phyloP scores from a whole-genome alignment of 2,888 invertebrate genomes.

The Pterobdella sp. region DNA sequence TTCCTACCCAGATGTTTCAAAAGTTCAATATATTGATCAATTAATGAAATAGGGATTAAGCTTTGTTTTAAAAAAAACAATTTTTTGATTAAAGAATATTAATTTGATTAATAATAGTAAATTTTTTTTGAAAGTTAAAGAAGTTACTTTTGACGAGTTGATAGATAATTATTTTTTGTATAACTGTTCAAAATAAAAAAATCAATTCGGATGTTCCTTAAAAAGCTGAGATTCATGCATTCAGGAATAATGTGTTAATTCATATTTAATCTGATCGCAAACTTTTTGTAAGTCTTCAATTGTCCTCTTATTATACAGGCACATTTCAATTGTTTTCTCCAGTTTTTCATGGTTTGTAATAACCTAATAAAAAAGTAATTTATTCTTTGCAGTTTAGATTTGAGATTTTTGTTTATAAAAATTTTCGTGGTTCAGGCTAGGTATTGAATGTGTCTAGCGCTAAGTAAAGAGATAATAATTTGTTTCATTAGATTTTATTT shows the following conservation, averaged over 20 bases:
- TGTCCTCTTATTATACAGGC: slow-evolving; percentile 22
- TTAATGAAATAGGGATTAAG: no score
- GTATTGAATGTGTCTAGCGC: no score
- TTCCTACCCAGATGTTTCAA: slow-evolving; percentile 13
- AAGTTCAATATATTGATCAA: not conserved
- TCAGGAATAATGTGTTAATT: not conserved
- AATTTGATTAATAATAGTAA: no score
- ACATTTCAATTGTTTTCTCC: slow-evolving; percentile 28
- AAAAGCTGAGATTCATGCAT: no score
- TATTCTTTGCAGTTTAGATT: not conserved
- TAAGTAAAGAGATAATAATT: no score
- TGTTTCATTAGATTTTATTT: not conserved
- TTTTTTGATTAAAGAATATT: no score
- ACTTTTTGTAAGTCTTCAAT: slow-evolving; percentile 26
- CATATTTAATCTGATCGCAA: not conserved
- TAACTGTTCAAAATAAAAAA: no score
- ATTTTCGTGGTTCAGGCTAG: no score
- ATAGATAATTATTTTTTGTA: no score
- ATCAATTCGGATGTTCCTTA: no score
- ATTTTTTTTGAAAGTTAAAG: not conserved
- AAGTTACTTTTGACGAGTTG: no score
- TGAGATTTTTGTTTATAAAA: not conserved
- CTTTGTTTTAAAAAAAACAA: not conserved
- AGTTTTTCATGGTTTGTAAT: slow-evolving; percentile 23
- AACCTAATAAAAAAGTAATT: not conserved